Conservation (phyloP, 1,140 invertebrate species). For the Brachionus koreanus region DNA sequence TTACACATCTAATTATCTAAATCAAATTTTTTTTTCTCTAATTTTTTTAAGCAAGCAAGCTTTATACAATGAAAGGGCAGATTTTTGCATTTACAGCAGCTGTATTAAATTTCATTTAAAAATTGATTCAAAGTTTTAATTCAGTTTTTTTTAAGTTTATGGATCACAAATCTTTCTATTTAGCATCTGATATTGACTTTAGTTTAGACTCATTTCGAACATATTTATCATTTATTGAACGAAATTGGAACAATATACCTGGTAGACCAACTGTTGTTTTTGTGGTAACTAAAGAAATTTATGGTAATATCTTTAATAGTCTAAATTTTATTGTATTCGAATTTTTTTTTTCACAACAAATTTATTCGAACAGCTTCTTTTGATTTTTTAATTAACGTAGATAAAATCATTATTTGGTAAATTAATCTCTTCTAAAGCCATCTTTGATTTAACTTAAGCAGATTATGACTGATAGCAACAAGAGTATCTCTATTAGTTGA, state of each 20-base stretch:
- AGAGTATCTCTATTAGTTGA: too few species aligned
- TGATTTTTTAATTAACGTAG: too few species aligned
- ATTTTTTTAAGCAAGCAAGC: conserved; percentile 75
- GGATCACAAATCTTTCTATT: conserved; percentile 70
- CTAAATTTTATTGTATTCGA: too few species aligned
- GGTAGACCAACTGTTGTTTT: conserved; percentile 54
- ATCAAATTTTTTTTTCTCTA: neutral
- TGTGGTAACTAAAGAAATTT: conserved; percentile 44
- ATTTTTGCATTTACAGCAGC: conserved; percentile 98
- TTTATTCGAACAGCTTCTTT: too few species aligned
- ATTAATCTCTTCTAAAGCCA: too few species aligned
- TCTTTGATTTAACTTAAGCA: too few species aligned
- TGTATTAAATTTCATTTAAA: conserved; percentile 63
- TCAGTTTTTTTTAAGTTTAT: conserved; percentile 69
- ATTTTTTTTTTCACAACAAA: too few species aligned
- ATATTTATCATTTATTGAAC: conserved; percentile 53
- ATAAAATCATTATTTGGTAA: too few species aligned
- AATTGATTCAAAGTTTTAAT: too few species aligned
- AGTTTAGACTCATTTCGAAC: conserved; percentile 53
- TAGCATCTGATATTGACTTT: conserved; percentile 54
- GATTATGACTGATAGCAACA: too few species aligned
- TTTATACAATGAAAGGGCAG: conserved; percentile 89
- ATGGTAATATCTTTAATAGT: neutral
- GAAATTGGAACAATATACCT: conserved; percentile 60
- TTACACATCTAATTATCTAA: too few species aligned